phyloP scores from a whole-genome alignment of 1,140 invertebrate genomes.

The Acyrthosiphon pisum region DNA sequence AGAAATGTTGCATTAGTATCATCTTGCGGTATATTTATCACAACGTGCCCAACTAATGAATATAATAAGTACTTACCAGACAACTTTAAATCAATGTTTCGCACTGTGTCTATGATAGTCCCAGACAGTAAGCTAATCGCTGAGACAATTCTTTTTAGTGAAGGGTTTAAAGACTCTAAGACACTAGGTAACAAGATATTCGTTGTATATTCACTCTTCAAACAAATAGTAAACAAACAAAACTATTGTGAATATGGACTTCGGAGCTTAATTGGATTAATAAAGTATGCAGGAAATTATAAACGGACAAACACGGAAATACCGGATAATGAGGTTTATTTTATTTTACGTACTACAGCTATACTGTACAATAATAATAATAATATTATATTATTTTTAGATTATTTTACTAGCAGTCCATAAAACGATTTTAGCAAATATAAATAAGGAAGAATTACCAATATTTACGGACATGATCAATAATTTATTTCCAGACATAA shows the following conservation, averaged over 20 bases:
- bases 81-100: conserved; percentile 91
- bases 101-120: conserved; percentile 95
- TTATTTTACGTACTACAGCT: background rate
- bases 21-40: conserved; percentile 91
- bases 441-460: conserved; percentile 75
- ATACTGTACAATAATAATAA: no score
- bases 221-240: conserved; percentile 89
- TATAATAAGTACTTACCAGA: conserved; percentile 89
- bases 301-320: conserved; percentile 79
- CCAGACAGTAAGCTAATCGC: conserved; percentile 94
- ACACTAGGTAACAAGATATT: conserved; percentile 88
- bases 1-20: conserved; percentile 88
- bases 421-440: background rate
- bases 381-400: conserved; percentile 12
- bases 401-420: background rate
- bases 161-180: conserved; percentile 79
- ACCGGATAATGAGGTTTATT: conserved; percentile 64
- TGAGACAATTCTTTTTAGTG: conserved; percentile 91
- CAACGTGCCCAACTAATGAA: conserved; percentile 88
- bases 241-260: conserved; percentile 94
- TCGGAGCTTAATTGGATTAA: conserved; percentile 84
- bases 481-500: conserved; percentile 84
- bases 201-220: conserved; percentile 90
- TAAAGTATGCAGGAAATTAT: conserved; percentile 84
- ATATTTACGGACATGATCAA: conserved; percentile 89